Conservation (phyloP, 2,113 vertebrate genomes). For the Sula dactylatra region DNA sequence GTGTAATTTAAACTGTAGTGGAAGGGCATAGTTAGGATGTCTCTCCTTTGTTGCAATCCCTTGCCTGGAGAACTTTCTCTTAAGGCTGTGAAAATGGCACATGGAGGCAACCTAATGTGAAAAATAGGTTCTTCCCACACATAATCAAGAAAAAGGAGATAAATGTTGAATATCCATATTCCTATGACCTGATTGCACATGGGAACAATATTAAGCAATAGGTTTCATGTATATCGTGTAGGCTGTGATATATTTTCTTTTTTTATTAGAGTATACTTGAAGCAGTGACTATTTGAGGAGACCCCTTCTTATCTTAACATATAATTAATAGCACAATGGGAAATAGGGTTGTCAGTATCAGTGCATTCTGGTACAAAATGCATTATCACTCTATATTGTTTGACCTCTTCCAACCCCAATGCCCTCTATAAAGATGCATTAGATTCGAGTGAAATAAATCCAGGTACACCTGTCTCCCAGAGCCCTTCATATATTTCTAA, state of each 20-base stretch:
- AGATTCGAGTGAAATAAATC: background rate
- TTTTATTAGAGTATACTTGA: background rate
- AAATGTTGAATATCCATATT: background rate
- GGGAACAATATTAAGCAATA: background rate
- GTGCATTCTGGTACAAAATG: background rate
- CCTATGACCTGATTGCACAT: background rate
- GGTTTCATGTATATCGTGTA: background rate
- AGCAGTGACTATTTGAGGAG: background rate
- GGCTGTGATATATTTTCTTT: background rate
- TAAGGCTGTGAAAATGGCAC: background rate
- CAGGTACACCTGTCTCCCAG: background rate
- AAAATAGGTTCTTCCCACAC: background rate
- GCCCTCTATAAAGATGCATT: background rate
- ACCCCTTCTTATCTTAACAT: background rate
- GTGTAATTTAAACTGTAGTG: background rate
- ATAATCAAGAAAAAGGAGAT: background rate
- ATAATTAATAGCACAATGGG: background rate
- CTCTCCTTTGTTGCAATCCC: background rate
- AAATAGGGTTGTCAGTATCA: background rate
- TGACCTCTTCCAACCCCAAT: background rate
- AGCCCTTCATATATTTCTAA: background rate
- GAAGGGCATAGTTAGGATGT: background rate
- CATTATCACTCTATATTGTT: background rate
- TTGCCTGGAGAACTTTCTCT: background rate
- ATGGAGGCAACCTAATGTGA: background rate